phyloP scores from a whole-genome alignment of 2,113 vertebrate genomes.

The Edolisoma coerulescens region DNA sequence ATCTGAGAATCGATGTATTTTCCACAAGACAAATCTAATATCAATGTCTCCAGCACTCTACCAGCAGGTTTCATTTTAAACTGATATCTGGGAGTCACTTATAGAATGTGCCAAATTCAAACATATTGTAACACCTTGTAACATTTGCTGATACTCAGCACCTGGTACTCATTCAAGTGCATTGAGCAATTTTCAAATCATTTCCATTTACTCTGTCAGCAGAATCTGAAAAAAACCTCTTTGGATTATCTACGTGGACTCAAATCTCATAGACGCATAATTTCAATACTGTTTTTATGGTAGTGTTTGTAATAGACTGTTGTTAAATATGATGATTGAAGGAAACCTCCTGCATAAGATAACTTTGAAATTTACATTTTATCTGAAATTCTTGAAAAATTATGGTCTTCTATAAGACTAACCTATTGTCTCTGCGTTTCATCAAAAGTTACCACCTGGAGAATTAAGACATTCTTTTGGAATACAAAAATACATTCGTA shows the following conservation, averaged over 20 bases:
- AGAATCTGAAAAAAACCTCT: not conserved
- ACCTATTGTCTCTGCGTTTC: not conserved
- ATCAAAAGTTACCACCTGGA: not conserved
- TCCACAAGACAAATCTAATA: not conserved
- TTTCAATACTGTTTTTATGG: not conserved
- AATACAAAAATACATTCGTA: too few relatives aligned
- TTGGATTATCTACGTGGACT: not conserved
- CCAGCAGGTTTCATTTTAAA: not conserved
- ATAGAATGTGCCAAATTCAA: not conserved
- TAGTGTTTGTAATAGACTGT: not conserved
- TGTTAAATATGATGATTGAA: not conserved
- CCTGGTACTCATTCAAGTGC: not conserved
- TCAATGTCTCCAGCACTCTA: not conserved
- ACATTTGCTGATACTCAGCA: not conserved
- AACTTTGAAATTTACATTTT: not conserved
- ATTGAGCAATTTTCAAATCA: not conserved
- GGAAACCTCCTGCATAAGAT: not conserved
- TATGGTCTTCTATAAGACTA: not conserved
- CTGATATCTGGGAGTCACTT: not conserved
- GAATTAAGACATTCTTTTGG: accelerated
- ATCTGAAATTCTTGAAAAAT: not conserved
- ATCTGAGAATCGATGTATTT: not conserved
- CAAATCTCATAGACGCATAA: not conserved
- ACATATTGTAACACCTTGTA: not conserved
- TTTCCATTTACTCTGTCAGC: not conserved